Conservation (phyloP, 2,888 invertebrate genomes). For the Plagodis dolabraria region DNA sequence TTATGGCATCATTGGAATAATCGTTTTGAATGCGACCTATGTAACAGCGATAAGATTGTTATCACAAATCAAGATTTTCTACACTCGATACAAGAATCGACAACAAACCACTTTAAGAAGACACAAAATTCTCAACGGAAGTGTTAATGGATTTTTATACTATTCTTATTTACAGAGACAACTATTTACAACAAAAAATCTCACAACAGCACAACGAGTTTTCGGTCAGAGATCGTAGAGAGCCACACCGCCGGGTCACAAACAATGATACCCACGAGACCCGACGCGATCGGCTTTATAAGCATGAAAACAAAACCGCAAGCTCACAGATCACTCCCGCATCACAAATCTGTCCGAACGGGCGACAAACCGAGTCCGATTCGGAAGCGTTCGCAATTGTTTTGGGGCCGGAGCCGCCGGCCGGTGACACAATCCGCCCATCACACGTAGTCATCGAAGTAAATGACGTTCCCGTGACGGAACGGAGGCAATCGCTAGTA, state of each 20-base stretch:
- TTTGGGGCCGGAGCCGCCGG: not conserved
- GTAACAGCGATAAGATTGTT: slow-evolving; percentile 6
- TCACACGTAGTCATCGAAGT: slow-evolving; percentile 41
- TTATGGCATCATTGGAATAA: slow-evolving; percentile 8
- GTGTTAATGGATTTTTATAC: slow-evolving; percentile 26
- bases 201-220: slow-evolving; percentile 43
- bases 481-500: slow-evolving; percentile 58
- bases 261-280: not conserved
- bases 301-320: too few relatives aligned
- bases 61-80: slow-evolving; percentile 6
- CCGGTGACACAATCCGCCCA: slow-evolving; percentile 21
- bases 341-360: not conserved
- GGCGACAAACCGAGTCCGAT: not conserved
- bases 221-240: slow-evolving; percentile 17
- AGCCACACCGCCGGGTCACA: not conserved
- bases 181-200: slow-evolving; percentile 38
- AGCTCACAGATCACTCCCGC: not conserved
- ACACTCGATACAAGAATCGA: slow-evolving; percentile 4
- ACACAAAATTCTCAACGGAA: slow-evolving; percentile 7
- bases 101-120: slow-evolving; percentile 7
- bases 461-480: slow-evolving; percentile 34
- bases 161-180: slow-evolving; percentile 30
- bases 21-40: not conserved
- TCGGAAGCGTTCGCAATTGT: not conserved
- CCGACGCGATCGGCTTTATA: too few relatives aligned